Evolutionary conservation across 2,113 vertebrate genomes (phyloP).

Genomic region (Regulus satrapa): DNA sequence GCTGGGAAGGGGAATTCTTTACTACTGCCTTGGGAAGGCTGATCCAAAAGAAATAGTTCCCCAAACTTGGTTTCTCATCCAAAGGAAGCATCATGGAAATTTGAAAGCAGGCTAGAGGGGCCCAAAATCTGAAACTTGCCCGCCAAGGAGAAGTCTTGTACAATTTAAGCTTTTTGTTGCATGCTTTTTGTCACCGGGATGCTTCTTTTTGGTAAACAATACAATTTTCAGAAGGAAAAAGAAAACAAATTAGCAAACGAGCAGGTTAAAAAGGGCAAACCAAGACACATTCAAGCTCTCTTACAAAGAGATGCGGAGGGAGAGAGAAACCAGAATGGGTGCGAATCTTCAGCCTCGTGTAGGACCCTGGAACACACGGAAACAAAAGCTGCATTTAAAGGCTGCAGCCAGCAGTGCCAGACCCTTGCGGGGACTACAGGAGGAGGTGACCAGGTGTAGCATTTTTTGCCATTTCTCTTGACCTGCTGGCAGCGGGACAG

Average conservation of each 20-base stretch:
- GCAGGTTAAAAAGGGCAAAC: background rate
- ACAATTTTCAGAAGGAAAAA: background rate
- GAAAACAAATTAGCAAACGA: background rate
- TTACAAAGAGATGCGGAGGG: background rate
- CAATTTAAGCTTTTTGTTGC: background rate
- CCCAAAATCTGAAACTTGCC: background rate
- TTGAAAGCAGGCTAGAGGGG: conserved; percentile 34
- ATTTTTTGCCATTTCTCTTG: background rate
- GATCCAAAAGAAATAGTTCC: conserved; percentile 63
- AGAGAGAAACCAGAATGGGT: background rate
- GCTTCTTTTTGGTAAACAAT: background rate
- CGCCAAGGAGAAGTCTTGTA: conserved; percentile 19
- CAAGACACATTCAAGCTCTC: background rate
- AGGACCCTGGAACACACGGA: background rate
- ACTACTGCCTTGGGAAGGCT: conserved; percentile 38
- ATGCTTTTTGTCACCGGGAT: background rate
- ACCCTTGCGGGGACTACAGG: background rate
- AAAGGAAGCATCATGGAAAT: conserved; percentile 65
- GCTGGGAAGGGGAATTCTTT: conserved; percentile 60
- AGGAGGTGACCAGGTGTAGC: background rate
- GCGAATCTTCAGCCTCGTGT: background rate
- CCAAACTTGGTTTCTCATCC: conserved; percentile 50
- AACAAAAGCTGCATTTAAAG: conserved; percentile 64
- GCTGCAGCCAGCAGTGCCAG: conserved; percentile 8
- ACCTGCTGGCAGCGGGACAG: background rate